phyloP scores from a whole-genome alignment of 1,140 invertebrate species.

The Subanguina moxae region DNA sequence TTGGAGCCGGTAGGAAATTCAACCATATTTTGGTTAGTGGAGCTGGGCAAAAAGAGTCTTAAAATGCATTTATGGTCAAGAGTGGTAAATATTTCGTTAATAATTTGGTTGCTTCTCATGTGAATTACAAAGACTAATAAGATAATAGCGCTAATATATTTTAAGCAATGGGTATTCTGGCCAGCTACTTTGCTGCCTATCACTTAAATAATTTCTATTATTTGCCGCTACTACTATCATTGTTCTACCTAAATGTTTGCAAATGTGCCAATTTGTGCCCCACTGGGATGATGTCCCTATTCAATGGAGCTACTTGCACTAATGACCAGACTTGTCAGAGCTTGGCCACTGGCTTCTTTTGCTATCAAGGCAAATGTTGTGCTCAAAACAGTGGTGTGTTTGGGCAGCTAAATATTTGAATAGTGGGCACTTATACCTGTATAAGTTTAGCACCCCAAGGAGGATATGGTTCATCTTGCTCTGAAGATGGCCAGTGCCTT shows the following conservation, averaged over 20 bases:
- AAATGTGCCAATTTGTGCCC: slow-evolving; percentile 7
- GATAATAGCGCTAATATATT: too few relatives aligned
- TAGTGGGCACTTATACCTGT: neutral
- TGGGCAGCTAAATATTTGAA: neutral
- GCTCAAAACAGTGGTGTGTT: slow-evolving; percentile 19
- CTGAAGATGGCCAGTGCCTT: slow-evolving; percentile 19
- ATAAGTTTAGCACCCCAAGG: slow-evolving; percentile 12
- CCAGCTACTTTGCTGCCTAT: too few relatives aligned
- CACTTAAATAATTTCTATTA: too few relatives aligned
- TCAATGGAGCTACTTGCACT: slow-evolving; percentile 23
- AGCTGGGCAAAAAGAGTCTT: too few relatives aligned
- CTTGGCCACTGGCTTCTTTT: slow-evolving; percentile 29
- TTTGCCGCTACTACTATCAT: neutral
- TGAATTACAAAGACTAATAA: too few relatives aligned
- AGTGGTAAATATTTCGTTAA: too few relatives aligned
- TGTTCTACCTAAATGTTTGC: neutral
- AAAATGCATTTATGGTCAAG: too few relatives aligned
- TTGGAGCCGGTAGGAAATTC: too few relatives aligned
- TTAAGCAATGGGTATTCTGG: too few relatives aligned
- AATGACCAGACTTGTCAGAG: slow-evolving; percentile 25
- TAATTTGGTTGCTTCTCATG: too few relatives aligned
- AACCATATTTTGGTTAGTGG: too few relatives aligned
- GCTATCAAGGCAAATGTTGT: slow-evolving; percentile 29
- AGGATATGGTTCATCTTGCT: slow-evolving; percentile 30
- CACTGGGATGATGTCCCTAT: slow-evolving; percentile 24